Conservation (phyloP, 2,888 invertebrate genomes). For the Aromia moschata region DNA sequence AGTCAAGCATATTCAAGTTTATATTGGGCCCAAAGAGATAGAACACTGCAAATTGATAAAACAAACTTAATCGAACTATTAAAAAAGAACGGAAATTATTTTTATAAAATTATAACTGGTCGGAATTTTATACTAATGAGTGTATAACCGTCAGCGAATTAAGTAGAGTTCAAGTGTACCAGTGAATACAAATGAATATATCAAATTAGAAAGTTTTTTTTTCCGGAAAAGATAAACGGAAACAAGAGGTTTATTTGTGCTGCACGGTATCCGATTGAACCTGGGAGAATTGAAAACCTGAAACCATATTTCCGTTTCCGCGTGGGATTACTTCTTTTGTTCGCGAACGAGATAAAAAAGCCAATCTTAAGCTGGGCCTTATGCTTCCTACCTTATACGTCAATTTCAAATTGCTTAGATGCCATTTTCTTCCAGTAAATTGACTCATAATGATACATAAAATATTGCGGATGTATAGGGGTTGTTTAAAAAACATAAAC, state of each 20-base stretch:
- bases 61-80: too few relatives aligned
- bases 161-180: too few relatives aligned
- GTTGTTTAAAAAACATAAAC: background rate
- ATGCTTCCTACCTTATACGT: background rate
- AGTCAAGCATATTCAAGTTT: too few relatives aligned
- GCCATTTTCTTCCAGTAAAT: background rate
- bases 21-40: too few relatives aligned
- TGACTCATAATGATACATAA: background rate
- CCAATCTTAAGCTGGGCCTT: background rate
- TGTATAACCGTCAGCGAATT: too few relatives aligned
- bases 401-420: background rate
- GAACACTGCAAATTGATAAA: too few relatives aligned
- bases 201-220: too few relatives aligned
- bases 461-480: background rate
- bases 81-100: too few relatives aligned
- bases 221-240: too few relatives aligned
- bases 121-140: too few relatives aligned
- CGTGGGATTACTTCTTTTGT: conserved; percentile 1
- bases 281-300: background rate
- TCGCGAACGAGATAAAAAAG: background rate
- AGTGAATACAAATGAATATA: too few relatives aligned
- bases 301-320: conserved; percentile 4
- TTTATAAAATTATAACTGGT: too few relatives aligned
- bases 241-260: background rate
- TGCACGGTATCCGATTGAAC: background rate